These are phyloP conservation scores for Lepus townsendii DNA, from an alignment of 2,797 vertebrate genomes.

Conservation along the genomic window DNA sequence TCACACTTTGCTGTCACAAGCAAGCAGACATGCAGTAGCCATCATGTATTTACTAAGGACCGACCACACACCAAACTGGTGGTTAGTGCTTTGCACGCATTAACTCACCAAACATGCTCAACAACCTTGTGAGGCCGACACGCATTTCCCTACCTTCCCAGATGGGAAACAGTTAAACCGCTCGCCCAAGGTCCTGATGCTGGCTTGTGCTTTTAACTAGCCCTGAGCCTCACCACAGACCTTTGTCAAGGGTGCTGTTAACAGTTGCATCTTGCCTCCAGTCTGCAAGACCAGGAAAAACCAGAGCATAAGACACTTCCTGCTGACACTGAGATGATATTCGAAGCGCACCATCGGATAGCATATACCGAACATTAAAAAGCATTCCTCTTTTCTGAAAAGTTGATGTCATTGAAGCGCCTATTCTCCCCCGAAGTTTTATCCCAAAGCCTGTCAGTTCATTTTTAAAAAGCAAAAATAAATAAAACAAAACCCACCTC, in stretches of 20 bases:
- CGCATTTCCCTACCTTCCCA: not conserved
- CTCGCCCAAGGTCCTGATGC: not conserved
- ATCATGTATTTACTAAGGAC: conserved; percentile 28
- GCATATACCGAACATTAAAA: conserved; percentile 34
- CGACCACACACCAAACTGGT: not conserved
- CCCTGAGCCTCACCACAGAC: not conserved
- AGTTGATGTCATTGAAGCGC: not conserved
- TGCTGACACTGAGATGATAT: conserved; percentile 17
- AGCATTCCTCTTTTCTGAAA: conserved; percentile 33
- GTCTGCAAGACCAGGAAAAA: conserved; percentile 18
- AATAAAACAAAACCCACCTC: not conserved
- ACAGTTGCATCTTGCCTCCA: not conserved
- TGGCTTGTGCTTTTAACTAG: conserved; percentile 2
- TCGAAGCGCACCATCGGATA: not conserved
- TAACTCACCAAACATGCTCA: not conserved
- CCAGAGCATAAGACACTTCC: not conserved
- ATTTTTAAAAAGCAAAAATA: conserved; percentile 58
- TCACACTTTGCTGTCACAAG: conserved; percentile 13
- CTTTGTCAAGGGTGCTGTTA: not conserved
- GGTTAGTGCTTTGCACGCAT: not conserved
- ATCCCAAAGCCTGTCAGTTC: conserved; percentile 15
- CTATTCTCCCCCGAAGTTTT: not conserved
- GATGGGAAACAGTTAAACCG: not conserved
- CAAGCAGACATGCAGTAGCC: not conserved
- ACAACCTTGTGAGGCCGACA: not conserved